These are phyloP conservation scores for Aphodius sticticus DNA, from an alignment of 2,888 invertebrate species.

Conservation along the genomic window DNA sequence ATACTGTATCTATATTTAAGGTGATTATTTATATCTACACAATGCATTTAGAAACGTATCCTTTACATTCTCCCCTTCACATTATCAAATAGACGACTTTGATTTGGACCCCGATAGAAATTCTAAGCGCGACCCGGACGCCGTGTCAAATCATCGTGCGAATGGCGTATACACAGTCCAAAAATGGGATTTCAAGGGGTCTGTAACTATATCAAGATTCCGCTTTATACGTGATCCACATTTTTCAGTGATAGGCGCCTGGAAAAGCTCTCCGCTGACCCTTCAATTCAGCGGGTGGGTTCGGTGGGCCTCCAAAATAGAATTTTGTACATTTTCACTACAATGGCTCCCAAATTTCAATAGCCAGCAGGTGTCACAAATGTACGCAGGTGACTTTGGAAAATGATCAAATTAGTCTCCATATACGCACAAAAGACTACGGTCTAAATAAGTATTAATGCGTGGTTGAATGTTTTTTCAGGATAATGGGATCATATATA, in stretches of 20 bases:
- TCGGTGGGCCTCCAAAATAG: not conserved
- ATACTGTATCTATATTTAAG: too few relatives aligned
- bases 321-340: conserved; percentile 4
- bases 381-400: not conserved
- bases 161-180: conserved; percentile 4
- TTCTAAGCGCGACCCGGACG: not conserved
- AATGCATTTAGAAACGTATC: not conserved
- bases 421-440: too few relatives aligned
- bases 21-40: not conserved
- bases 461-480: too few relatives aligned
- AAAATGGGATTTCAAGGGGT: not conserved
- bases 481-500: too few relatives aligned
- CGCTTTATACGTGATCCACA: not conserved
- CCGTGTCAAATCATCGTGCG: not conserved
- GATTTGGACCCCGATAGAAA: not conserved
- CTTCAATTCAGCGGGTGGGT: not conserved
- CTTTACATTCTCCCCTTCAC: not conserved
- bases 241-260: not conserved
- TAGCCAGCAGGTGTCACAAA: not conserved
- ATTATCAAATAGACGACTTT: not conserved
- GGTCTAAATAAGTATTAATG: too few relatives aligned
- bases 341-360: not conserved
- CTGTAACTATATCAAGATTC: conserved; percentile 4
- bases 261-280: not conserved
- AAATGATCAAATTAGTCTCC: not conserved